These are phyloP conservation scores for Gobiocypris rarus DNA, from an alignment of 2,113 vertebrate genomes.

Conservation along the genomic window DNA sequence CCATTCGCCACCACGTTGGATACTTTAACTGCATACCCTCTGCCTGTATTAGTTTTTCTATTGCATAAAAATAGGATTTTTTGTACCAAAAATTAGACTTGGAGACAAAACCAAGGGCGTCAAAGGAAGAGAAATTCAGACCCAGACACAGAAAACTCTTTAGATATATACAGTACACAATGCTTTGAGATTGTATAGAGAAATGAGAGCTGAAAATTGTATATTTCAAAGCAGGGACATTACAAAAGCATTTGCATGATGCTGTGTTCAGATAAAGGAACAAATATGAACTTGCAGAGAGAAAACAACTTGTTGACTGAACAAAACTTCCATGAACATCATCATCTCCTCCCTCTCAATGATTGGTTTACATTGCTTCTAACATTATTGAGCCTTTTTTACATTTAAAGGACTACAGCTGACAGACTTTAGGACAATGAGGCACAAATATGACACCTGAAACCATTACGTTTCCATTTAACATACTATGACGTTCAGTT, in stretches of 20 bases:
- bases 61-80: slow-evolving; percentile 55
- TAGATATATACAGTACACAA: slow-evolving; percentile 31
- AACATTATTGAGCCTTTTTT: slow-evolving; percentile 16
- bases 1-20: slow-evolving; percentile 40
- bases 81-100: slow-evolving; percentile 41
- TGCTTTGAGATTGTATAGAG: slow-evolving; percentile 25
- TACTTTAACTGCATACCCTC: slow-evolving; percentile 57
- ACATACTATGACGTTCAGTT: background rate
- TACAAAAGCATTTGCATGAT: slow-evolving; percentile 27
- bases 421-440: slow-evolving; percentile 18
- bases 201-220: slow-evolving; percentile 19
- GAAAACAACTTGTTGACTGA: background rate
- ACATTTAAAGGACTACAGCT: background rate
- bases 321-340: background rate
- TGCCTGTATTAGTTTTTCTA: slow-evolving; percentile 51
- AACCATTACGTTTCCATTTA: slow-evolving; percentile 17
- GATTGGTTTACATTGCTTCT: slow-evolving; percentile 29
- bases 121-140: slow-evolving; percentile 40
- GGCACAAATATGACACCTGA: slow-evolving; percentile 31
- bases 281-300: slow-evolving; percentile 3
- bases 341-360: background rate
- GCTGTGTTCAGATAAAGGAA: slow-evolving; percentile 19
- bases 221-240: slow-evolving; percentile 24
- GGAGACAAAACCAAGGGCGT: slow-evolving; percentile 41
- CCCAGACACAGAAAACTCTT: slow-evolving; percentile 28